Conservation (phyloP, 2,113 vertebrate species). For the Leucopsar rothschildi region DNA sequence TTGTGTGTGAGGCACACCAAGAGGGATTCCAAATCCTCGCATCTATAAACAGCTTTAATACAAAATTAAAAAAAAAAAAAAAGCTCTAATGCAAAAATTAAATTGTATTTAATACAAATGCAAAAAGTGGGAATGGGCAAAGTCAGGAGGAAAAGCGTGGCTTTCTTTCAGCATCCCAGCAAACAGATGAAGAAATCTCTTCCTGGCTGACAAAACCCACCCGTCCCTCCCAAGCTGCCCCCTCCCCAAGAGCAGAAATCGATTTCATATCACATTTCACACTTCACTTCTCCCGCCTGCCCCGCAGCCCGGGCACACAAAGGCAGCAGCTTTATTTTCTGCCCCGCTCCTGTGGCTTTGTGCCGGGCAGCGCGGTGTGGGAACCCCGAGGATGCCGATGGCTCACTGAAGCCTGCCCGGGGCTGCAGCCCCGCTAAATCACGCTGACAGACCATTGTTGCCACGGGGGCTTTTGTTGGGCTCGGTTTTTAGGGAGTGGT, state of each 20-base stretch:
- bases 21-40: not conserved
- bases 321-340: constrained; percentile 66
- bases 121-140: not conserved
- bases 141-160: not conserved
- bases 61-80: not conserved
- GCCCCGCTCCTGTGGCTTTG: constrained; percentile 67
- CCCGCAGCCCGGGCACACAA: constrained; percentile 59
- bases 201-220: not conserved
- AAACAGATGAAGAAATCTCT: not conserved
- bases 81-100: not conserved
- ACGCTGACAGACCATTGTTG: constrained; percentile 71
- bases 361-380: constrained; percentile 46
- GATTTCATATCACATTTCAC: constrained; percentile 72
- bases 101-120: no score
- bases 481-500: not conserved
- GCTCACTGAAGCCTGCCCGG: constrained; percentile 64
- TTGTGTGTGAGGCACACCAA: rapidly evolving
- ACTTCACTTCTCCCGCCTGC: constrained; percentile 50
- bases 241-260: constrained; percentile 55
- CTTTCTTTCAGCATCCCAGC: not conserved
- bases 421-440: constrained; percentile 64
- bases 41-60: not conserved
- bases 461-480: constrained; percentile 2
- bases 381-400: constrained; percentile 52
- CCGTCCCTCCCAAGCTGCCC: not conserved